Percentiles rank a stretch among this genome's conserved stretches.
These are phyloP conservation scores for Sialis lutaria DNA, from an alignment of 2,888 invertebrate genomes.

Conservation along the genomic window DNA sequence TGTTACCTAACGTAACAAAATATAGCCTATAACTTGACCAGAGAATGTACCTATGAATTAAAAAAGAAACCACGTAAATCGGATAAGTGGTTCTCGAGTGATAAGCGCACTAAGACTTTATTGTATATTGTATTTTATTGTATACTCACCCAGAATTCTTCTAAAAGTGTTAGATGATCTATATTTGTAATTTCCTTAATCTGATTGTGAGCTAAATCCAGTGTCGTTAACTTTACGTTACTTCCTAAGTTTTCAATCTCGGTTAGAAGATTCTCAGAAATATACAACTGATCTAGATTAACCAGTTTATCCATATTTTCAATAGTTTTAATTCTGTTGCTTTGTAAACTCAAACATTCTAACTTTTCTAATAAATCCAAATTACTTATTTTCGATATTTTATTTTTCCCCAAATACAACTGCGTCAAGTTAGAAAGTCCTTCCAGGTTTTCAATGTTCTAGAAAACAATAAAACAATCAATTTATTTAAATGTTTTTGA, in stretches of 20 bases:
- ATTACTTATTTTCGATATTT: conserved; percentile 75
- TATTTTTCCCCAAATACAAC: conserved; percentile 87
- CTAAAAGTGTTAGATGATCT: conserved; percentile 53
- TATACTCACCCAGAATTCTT: conserved; percentile 94
- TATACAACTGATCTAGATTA: conserved; percentile 71
- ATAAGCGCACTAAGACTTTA: too few relatives aligned
- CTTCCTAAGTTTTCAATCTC: conserved; percentile 57
- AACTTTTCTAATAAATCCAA: conserved; percentile 54
- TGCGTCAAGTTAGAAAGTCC: conserved; percentile 55
- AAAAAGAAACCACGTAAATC: too few relatives aligned
- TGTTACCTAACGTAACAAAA: too few relatives aligned
- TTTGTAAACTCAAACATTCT: conserved; percentile 72
- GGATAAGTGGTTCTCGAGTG: too few relatives aligned
- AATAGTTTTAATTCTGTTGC: conserved; percentile 74
- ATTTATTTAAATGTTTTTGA: conserved; percentile 3
- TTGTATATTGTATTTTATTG: too few relatives aligned
- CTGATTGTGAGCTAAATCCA: conserved; percentile 82
- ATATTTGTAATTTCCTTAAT: conserved; percentile 67
- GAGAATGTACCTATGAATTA: too few relatives aligned
- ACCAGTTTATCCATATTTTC: conserved; percentile 63
- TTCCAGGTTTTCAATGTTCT: conserved; percentile 77
- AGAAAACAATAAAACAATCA: conserved; percentile 15
- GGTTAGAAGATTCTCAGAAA: conserved; percentile 84
- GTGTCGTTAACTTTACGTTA: conserved; percentile 56
- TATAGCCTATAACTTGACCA: too few relatives aligned